These are phyloP conservation scores for Calephelis perditalis DNA, from an alignment of 2,888 invertebrate species.

Conservation along the genomic window DNA sequence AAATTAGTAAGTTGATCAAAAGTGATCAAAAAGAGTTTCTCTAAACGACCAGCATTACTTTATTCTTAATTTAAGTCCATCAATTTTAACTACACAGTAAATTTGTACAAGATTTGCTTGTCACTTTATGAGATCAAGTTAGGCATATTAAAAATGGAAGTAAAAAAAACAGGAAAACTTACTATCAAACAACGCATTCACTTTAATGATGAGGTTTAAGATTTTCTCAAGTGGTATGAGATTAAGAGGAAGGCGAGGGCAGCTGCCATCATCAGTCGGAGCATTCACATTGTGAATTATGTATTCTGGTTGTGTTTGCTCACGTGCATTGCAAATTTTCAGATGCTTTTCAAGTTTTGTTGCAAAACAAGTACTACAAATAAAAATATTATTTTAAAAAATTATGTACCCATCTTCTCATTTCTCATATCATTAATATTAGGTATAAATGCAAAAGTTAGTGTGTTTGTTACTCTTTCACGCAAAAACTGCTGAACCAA, in stretches of 20 bases:
- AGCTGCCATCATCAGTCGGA: constrained; percentile 36
- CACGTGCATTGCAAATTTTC: constrained; percentile 84
- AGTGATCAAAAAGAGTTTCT: too few species aligned
- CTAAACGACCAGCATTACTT: too few species aligned
- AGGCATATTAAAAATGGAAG: neutral
- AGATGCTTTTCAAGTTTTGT: constrained; percentile 84
- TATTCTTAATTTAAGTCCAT: too few species aligned
- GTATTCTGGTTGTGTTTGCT: constrained; percentile 67
- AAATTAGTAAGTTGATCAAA: too few species aligned
- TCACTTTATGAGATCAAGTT: too few species aligned
- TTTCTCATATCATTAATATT: too few species aligned
- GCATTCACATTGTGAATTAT: constrained; percentile 73
- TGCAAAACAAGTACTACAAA: constrained; percentile 80
- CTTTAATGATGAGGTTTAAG: constrained; percentile 50
- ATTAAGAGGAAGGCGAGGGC: constrained; percentile 43
- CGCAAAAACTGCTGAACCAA: too few species aligned
- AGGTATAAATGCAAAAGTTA: too few species aligned
- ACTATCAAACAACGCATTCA: constrained; percentile 62
- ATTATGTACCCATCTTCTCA: too few species aligned
- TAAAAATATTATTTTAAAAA: neutral
- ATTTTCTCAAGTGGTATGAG: constrained; percentile 46
- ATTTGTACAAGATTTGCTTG: too few species aligned
- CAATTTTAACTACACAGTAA: too few species aligned
- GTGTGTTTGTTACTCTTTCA: too few species aligned
- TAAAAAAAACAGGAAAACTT: constrained; percentile 32